Conservation (phyloP, 2,888 invertebrate genomes). For the Drosophila prolongata region DNA sequence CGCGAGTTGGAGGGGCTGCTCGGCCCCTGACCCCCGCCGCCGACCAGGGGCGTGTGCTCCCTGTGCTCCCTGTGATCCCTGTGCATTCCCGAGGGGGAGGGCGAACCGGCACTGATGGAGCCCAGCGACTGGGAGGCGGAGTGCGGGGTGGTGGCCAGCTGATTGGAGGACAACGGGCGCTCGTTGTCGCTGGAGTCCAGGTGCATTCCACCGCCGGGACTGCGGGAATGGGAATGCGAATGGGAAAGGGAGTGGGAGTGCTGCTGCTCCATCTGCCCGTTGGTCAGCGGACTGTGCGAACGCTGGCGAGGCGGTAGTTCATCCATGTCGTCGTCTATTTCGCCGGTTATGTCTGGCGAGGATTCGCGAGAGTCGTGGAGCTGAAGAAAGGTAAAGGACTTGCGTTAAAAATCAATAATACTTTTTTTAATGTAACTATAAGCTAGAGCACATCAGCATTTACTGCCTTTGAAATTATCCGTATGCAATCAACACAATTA, state of each 20-base stretch:
- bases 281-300: constrained; percentile 80
- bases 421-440: too few species aligned
- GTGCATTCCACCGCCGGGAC: constrained; percentile 75
- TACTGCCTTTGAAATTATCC: too few species aligned
- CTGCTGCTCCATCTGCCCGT: constrained; percentile 71
- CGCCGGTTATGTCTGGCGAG: constrained; percentile 85
- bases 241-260: constrained; percentile 22
- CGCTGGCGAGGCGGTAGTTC: constrained; percentile 74
- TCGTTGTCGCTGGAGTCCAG: constrained; percentile 83
- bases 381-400: constrained; percentile 49
- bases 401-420: background rate
- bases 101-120: constrained; percentile 85
- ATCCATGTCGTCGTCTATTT: constrained; percentile 84
- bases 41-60: constrained; percentile 81
- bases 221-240: constrained; percentile 69
- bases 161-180: constrained; percentile 83
- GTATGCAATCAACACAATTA: too few species aligned
- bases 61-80: constrained; percentile 10
- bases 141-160: constrained; percentile 81
- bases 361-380: constrained; percentile 84
- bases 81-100: constrained; percentile 83
- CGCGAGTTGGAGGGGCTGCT: constrained; percentile 87
- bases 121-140: constrained; percentile 85
- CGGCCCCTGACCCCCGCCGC: constrained; percentile 75
- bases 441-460: too few species aligned